phyloP scores from a whole-genome alignment of 2,797 vertebrate genomes.

The Spheniscus humboldti region DNA sequence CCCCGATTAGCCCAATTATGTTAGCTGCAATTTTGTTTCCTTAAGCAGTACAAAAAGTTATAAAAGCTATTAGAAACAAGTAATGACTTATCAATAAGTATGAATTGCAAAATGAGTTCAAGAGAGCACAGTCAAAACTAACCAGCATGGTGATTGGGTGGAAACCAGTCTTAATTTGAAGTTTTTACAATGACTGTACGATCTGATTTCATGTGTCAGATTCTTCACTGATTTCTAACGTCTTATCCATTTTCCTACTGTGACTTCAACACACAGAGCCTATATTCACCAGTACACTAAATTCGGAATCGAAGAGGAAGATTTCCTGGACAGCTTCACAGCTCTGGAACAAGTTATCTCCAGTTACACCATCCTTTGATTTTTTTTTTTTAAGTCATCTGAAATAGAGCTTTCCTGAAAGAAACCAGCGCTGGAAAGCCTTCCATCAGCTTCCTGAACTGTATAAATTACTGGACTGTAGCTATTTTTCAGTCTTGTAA shows the following conservation, averaged over 20 bases:
- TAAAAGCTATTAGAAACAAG: neutral
- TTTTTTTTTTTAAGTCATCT: neutral
- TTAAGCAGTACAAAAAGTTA: neutral
- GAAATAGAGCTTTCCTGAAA: neutral
- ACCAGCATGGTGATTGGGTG: neutral
- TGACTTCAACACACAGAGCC: conserved; percentile 76
- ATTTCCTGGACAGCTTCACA: conserved; percentile 92
- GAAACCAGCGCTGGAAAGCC: neutral
- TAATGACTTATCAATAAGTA: neutral
- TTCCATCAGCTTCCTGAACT: neutral
- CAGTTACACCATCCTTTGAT: conserved; percentile 84
- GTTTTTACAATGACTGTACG: neutral
- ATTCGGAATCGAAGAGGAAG: conserved; percentile 91
- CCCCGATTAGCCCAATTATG: neutral
- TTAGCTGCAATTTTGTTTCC: neutral
- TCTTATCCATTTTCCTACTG: neutral
- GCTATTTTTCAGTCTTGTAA: neutral
- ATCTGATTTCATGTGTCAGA: neutral
- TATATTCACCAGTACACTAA: conserved; percentile 93
- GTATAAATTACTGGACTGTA: neutral
- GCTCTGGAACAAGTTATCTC: conserved; percentile 90
- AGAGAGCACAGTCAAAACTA: neutral
- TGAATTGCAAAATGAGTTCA: neutral
- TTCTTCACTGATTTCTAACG: neutral
- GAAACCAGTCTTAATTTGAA: neutral